Conservation (phyloP, 1,140 invertebrate genomes). For the Lordiphosa clarofinis region DNA sequence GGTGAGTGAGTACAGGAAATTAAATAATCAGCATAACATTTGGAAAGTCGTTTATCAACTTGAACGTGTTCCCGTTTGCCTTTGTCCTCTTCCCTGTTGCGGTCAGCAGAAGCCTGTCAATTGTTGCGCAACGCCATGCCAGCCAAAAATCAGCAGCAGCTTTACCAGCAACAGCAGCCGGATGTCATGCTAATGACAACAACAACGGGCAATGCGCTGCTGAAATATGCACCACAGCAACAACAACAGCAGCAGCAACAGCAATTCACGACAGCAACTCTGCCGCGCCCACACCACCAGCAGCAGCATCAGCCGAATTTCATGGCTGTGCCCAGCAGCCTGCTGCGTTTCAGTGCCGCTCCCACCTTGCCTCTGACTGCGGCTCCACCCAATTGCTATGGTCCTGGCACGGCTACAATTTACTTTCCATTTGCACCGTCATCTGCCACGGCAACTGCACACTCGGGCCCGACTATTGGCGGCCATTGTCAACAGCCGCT, state of each 20-base stretch:
- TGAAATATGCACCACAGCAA: conserved; percentile 69
- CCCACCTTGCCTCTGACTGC: conserved; percentile 34
- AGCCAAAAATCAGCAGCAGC: conserved; percentile 30
- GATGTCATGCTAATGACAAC: conserved; percentile 79
- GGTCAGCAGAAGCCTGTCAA: conserved; percentile 75
- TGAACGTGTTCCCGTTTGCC: conserved; percentile 36
- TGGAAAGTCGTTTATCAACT: conserved; percentile 67
- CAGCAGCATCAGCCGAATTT: conserved; percentile 54
- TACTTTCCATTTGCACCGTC: conserved; percentile 71
- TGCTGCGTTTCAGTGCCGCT: conserved; percentile 57
- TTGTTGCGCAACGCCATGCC: conserved; percentile 61
- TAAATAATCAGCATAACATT: conserved; percentile 58
- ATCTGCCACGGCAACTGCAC: conserved; percentile 23
- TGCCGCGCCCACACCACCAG: conserved; percentile 59
- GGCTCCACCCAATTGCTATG: conserved; percentile 64
- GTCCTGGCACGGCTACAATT: conserved; percentile 65
- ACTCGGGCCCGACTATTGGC: conserved; percentile 1
- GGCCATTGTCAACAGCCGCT: conserved; percentile 50
- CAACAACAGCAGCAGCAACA: conserved; percentile 52
- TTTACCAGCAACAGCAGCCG: conserved; percentile 52
- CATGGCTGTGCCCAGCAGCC: conserved; percentile 69
- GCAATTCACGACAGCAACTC: conserved; percentile 58
- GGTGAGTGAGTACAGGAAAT: conserved; percentile 53
- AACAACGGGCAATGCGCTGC: conserved; percentile 54
- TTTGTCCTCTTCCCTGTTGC: conserved; percentile 37